Conservation (phyloP, 2,797 vertebrate genomes). For the Myotis planiceps region DNA sequence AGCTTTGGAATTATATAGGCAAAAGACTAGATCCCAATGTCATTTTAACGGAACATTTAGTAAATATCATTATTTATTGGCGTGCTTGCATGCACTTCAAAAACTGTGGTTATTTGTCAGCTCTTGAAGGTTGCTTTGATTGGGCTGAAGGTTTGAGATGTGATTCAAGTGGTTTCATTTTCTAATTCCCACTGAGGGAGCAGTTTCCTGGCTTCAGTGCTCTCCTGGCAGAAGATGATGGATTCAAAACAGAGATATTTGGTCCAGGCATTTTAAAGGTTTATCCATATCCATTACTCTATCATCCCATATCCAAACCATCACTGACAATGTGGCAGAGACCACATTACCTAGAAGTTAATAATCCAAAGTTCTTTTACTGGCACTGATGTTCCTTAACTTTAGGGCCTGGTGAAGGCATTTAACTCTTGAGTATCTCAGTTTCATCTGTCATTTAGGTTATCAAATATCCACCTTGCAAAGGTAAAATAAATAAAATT, state of each 20-base stretch:
- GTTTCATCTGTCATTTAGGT: background rate
- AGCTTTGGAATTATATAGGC: background rate
- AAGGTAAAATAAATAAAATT: conserved; percentile 36
- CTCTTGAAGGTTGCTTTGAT: conserved; percentile 49
- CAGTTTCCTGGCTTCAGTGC: conserved; percentile 54
- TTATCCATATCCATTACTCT: conserved; percentile 57
- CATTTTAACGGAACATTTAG: conserved; percentile 42
- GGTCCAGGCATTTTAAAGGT: background rate
- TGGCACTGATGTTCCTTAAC: background rate
- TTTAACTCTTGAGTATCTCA: background rate
- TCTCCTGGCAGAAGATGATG: conserved; percentile 47
- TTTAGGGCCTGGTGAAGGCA: background rate
- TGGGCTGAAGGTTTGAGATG: conserved; percentile 42
- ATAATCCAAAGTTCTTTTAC: background rate
- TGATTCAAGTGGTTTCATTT: conserved; percentile 65
- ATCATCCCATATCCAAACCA: conserved; percentile 41
- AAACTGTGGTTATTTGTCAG: conserved; percentile 37
- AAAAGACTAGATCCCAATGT: background rate
- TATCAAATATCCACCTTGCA: background rate
- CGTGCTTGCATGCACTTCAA: background rate
- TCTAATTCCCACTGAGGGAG: conserved; percentile 20
- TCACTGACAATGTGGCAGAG: conserved; percentile 31
- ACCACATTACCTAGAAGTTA: conserved; percentile 37
- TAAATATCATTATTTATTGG: conserved; percentile 25
- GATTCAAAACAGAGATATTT: conserved; percentile 40